Evolutionary conservation across 1,140 invertebrate genomes (phyloP).

Genomic region (Diachasma alloeum): DNA sequence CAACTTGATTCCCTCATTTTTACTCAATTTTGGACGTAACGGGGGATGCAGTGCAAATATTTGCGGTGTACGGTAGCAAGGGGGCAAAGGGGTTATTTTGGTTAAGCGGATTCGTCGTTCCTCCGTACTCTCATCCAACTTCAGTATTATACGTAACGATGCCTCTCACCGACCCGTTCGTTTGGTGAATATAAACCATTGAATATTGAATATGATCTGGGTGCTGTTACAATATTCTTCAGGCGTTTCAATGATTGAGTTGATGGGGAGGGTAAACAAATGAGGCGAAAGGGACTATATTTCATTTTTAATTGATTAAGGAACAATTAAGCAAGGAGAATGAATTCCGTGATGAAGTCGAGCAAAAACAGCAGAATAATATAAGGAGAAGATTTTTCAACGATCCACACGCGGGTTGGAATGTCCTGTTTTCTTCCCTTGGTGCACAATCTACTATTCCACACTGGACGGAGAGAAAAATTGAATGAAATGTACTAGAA

Average conservation of each 20-base stretch:
- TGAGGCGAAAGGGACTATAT: background rate
- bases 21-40: background rate
- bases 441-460: too few relatives aligned
- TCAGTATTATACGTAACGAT: background rate
- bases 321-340: too few relatives aligned
- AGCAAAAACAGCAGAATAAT: too few relatives aligned
- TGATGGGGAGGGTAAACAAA: too few relatives aligned
- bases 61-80: background rate
- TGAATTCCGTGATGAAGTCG: too few relatives aligned
- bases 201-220: background rate
- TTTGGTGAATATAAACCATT: background rate
- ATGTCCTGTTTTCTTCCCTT: too few relatives aligned
- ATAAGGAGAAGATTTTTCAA: too few relatives aligned
- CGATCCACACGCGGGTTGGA: too few relatives aligned
- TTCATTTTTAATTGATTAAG: background rate
- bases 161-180: background rate
- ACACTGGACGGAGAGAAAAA: too few relatives aligned
- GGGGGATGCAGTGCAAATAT: conserved; percentile 11
- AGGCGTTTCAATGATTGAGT: too few relatives aligned
- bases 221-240: background rate
- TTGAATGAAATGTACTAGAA: too few relatives aligned
- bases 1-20: background rate
- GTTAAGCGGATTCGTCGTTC: conserved; percentile 17
- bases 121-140: background rate
- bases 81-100: conserved; percentile 4